A percentile compares a stretch with the other conserved stretches of the same genome.
Evolutionary conservation across 2,113 vertebrate species (phyloP).

Genomic region (Crypturellus undulatus): DNA sequence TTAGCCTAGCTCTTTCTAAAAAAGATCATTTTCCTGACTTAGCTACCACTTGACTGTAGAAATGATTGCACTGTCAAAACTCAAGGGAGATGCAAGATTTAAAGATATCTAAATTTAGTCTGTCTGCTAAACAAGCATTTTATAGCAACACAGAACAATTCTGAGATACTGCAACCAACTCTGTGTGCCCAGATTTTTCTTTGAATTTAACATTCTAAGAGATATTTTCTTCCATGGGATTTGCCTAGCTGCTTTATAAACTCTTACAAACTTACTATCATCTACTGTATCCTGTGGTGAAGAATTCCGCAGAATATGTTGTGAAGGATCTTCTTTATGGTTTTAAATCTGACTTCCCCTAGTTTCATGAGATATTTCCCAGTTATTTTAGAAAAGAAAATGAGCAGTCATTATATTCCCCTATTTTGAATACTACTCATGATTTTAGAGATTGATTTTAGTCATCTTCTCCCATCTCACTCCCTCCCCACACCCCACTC

Average conservation of each 20-base stretch:
- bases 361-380: background rate
- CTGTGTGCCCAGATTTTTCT: background rate
- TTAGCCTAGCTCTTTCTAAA: background rate
- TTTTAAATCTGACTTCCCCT: background rate
- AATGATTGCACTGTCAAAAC: background rate
- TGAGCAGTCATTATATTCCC: background rate
- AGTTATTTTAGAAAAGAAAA: background rate
- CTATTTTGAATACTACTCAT: background rate
- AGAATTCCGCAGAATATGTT: background rate
- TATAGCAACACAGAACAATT: background rate
- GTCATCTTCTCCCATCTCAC: background rate
- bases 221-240: background rate
- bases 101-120: background rate
- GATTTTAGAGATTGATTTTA: background rate
- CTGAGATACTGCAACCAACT: background rate
- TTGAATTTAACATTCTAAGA: background rate
- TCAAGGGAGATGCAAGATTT: background rate
- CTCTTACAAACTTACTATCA: background rate
- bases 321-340: background rate
- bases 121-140: background rate
- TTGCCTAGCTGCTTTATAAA: background rate
- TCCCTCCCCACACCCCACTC: too few relatives aligned
- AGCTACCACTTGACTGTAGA: background rate
- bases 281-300: background rate
- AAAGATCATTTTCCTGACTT: background rate